A percentile compares a stretch with the other conserved stretches of the same genome.
These are phyloP conservation scores for Epinotia demarniana DNA, from an alignment of 2,888 invertebrate species.

Conservation along the genomic window DNA sequence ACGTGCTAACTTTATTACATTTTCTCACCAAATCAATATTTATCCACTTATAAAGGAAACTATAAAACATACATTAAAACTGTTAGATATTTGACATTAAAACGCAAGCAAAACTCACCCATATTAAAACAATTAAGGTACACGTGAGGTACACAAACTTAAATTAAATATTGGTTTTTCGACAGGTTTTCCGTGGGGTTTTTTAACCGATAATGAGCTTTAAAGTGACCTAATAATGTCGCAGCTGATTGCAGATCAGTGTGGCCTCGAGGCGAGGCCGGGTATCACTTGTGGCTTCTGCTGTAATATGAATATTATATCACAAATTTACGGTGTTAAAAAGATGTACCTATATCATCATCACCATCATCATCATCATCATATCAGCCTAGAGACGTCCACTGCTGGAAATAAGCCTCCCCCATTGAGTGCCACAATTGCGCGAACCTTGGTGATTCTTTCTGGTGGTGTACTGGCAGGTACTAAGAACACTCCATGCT, in stretches of 20 bases:
- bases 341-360: too few species aligned
- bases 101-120: neutral
- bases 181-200: slow-evolving; percentile 7
- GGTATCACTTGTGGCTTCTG: slow-evolving; percentile 55
- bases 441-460: too few species aligned
- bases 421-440: too few species aligned
- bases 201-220: slow-evolving; percentile 48
- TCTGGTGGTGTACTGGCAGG: too few species aligned
- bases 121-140: neutral
- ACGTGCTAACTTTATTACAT: neutral
- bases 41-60: neutral
- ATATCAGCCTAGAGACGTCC: too few species aligned
- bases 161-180: neutral
- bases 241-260: slow-evolving; percentile 43
- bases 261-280: slow-evolving; percentile 58
- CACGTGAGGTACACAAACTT: too few species aligned
- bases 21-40: slow-evolving; percentile 23
- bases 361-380: too few species aligned
- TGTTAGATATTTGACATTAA: neutral
- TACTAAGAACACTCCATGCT: too few species aligned
- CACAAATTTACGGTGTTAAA: too few species aligned
- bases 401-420: too few species aligned
- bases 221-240: slow-evolving; percentile 48
- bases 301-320: slow-evolving; percentile 36
- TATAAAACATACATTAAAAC: neutral